A percentile compares a stretch with the other conserved stretches of the same genome.
phyloP scores from a whole-genome alignment of 2,113 vertebrate genomes.

The Illadopsis cleaveri region DNA sequence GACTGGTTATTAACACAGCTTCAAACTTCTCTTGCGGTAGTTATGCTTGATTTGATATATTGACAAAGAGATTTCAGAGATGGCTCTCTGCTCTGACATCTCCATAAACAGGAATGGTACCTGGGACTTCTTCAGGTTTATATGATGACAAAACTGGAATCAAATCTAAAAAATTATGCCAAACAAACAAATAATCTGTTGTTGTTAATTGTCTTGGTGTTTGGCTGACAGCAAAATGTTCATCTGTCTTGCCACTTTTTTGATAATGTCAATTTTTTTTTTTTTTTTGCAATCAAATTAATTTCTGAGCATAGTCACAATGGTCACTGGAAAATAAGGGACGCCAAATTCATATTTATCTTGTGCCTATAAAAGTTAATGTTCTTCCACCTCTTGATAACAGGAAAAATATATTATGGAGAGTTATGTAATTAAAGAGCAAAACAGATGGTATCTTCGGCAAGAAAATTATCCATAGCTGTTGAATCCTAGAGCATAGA shows the following conservation, averaged over 20 bases:
- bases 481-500: not conserved
- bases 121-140: not conserved
- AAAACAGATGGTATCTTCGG: slow-evolving; percentile 5
- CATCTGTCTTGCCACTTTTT: not conserved
- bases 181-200: not conserved
- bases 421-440: not conserved
- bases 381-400: not conserved
- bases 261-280: not conserved
- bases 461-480: not conserved
- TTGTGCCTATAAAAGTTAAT: slow-evolving; percentile 1
- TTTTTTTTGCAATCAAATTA: not conserved
- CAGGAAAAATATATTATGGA: not conserved
- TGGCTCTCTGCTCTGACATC: not conserved
- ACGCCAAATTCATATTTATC: not conserved
- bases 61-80: not conserved
- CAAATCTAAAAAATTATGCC: not conserved
- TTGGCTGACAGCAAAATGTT: not conserved
- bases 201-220: not conserved
- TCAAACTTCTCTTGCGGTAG: not conserved
- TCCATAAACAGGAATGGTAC: not conserved
- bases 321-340: not conserved
- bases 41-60: not conserved
- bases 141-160: not conserved
- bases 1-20: not conserved
- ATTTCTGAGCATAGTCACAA: not conserved